Base-by-base conservation (phyloP, 2,888 invertebrate genomes). In the Drosophila limbata region DNA sequence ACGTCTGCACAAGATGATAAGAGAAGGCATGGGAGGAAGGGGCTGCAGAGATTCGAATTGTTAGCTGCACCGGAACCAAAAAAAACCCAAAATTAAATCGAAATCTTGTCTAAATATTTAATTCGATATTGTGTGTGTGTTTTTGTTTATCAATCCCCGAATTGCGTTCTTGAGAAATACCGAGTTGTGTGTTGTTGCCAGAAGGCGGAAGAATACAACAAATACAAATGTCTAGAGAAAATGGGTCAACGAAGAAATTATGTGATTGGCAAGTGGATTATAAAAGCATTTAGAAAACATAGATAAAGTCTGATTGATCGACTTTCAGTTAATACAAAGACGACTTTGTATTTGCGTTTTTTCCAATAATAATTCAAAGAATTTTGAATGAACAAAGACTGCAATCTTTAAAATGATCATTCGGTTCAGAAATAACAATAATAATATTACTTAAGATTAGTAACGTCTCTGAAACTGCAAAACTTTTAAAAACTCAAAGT, bases 51-150 rank as follows among this genome's bases (percentile, higher is more conserved):
- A 42, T 39, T 42, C 45, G 35, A 37, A n/a, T 67, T 17, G 28
- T 47, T 28, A 19, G 37, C 40, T 64, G 75, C 73, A 76, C 77
- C 75, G 75, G 77, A 76, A 77, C 73, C 47, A 60, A 31, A 71
- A 63, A 31, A 40, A 40, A 1, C 48, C 19, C 56, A 25, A 37
- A 56, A 55, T 40, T 62, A 62, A 77, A 73, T 55, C 53, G 53
- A 77, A 73, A 69, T 64, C 57, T 55, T 59, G 55, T 69, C 70
- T 64, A 77, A 77, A 70, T 70, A 77, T 77, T 65, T 69, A 48
- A 69, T 33, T 17, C 35, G 35, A 19, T 31, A 15, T n/a, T 42
- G 21, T 15, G 21, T 44, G 15, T 31, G 15, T 21, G 42, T 37
- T 45, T 76, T 77, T 77, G 77, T 77, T 77, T 77, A 77, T 67